Evolutionary conservation across 2,888 invertebrate species (phyloP), one percentile per base, ranked within the genome.

Genomic region (Aphrophora alni): DNA sequence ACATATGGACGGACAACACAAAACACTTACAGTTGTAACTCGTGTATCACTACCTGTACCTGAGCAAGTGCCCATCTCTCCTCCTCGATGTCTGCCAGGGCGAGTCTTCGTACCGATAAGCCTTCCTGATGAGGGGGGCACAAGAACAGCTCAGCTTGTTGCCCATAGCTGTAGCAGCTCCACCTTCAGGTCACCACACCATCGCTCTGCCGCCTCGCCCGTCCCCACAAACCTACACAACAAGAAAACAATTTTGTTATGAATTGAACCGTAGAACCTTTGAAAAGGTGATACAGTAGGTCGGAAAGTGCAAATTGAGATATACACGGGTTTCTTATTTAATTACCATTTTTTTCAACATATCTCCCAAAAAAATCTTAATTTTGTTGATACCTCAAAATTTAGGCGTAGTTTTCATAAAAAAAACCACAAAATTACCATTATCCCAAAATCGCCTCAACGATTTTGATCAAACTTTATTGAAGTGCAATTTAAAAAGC

Each of bases 101-200:
- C 88, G 97, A 96, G 90, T 97, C 97, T 90, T 96, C 97, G 90
- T 97, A 97, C 88, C 97, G 95, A 91, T 98, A 98, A 88, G 96
- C 96, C 92, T 97, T 98, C 91, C 97, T 95, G 90, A 97, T 95
- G 88, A 98, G 93, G 87, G 98, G 98, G 87, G 97, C 98, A 91
- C 98, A 98, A 87, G 97, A 97, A 91, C 97, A 97, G 89, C 96
- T 97, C 89, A 98, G 92, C 92, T 98, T 98, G 92, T 98, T 98
- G 90, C 98, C 98, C 98, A 98, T 97, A 83, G 83, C 84, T 86
- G 86, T 83, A 84, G 84, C 84, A 83, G 84, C 82, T 81, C 84
- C 85, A 84, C 84, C 84, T 85, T 85, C 84, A 83, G 85, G 84
- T 85, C 86, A 82, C 83, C 82, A 81, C 83, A 78, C 82, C 81